Percentiles rank a stretch among this genome's conserved stretches.
Conservation (phyloP, 1,140 invertebrate genomes). For the Musca domestica region DNA sequence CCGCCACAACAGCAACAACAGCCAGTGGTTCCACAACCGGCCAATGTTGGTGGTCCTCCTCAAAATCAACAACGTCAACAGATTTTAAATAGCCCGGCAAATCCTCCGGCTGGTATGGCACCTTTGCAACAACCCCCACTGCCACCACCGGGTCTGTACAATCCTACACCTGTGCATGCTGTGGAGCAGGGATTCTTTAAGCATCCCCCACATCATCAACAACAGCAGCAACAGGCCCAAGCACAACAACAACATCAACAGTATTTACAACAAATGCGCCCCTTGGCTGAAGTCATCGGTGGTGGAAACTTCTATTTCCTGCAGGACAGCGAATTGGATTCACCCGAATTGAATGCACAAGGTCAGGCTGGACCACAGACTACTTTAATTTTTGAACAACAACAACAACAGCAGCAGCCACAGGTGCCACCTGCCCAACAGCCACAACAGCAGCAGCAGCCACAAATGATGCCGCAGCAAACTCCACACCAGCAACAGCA, state of each 20-base stretch:
- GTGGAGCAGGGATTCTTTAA: constrained; percentile 61
- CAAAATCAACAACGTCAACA: constrained; percentile 27
- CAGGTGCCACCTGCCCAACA: constrained; percentile 69
- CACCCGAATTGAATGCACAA: constrained; percentile 56
- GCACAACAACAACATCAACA: constrained; percentile 48
- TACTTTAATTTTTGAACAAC: constrained; percentile 29
- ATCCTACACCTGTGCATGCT: constrained; percentile 59
- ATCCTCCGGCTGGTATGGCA: constrained; percentile 33
- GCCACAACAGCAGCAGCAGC: constrained; percentile 32
- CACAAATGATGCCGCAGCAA: not conserved
- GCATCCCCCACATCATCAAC: constrained; percentile 54
- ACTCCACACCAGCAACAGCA: constrained; percentile 11
- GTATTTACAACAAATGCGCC: constrained; percentile 60
- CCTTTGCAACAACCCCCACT: constrained; percentile 22
- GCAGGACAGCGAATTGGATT: constrained; percentile 74
- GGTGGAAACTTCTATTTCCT: constrained; percentile 71
- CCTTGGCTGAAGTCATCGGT: constrained; percentile 68
- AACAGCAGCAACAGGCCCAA: constrained; percentile 52
- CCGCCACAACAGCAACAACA: constrained; percentile 3
- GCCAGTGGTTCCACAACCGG: constrained; percentile 21
- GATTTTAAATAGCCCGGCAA: constrained; percentile 22
- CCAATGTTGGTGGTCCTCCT: constrained; percentile 10
- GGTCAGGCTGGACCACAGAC: constrained; percentile 32
- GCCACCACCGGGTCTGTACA: constrained; percentile 35
- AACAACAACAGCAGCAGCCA: constrained; percentile 54